Evolutionary conservation across 2,888 invertebrate species (phyloP), one percentile per base, ranked within the genome.

Genomic region (Escarpia spicata): DNA sequence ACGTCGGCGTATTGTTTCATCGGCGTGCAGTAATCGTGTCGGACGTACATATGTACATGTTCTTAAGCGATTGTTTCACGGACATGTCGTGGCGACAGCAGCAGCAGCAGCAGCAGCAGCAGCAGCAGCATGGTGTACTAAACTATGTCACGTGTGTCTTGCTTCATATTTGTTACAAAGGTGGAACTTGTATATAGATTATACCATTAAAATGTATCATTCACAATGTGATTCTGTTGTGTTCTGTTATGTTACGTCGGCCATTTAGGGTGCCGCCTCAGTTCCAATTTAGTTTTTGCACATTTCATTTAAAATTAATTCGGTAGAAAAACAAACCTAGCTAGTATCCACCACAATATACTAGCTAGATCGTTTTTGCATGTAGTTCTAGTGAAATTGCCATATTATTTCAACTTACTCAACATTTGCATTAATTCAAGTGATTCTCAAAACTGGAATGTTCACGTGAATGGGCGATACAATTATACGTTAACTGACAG

Each of bases 171-270:
- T 75, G 75, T 75, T 75, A 52, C 15, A 75, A 75, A 26, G 75
- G 75, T 75, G 75, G 26, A 75, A 75, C 75, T 75, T 75, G 75
- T 75, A 75, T n/a, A 75, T 75, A 75, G 75, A 75, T 15, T 75
- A 75, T 75, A 75, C 75, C 75, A 75, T 75, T 75, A 75, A 75
- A 75, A 75, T 75, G 75, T 75, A 75, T 75, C 75, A 75, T 75
- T 75, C 26, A 75, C 75, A 26, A 75, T 75, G 75, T 75, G 75
- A 26, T 75, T 75, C 26, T 75, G 75, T 75, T 26, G 26, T 75
- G 75, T 75, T 75, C 26, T 75, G 52, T 52, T 15, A 9, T 52
- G 15, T 9, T 37, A 37, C 37, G 37, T 37, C 37, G 37, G 37
- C 37, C 37, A 37, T 37, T 37, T 37, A 0, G 37, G 37, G 37